phyloP scores from a whole-genome alignment of 2,797 vertebrate species.

The Trematomus bernacchii region DNA sequence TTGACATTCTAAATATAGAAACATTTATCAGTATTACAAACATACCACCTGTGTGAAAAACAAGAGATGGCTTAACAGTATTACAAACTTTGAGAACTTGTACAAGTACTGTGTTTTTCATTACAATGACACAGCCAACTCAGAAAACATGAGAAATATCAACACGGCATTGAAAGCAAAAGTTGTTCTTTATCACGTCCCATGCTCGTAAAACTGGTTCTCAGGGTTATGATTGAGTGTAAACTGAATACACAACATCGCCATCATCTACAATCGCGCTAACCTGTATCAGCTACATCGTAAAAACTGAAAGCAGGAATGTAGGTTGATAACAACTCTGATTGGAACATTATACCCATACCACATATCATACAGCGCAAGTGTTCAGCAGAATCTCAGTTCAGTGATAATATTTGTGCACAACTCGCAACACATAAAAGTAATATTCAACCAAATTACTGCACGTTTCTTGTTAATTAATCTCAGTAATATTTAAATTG shows the following conservation, averaged over 20 bases:
- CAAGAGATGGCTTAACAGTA: constrained; percentile 85
- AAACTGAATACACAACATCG: constrained; percentile 69
- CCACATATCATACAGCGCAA: constrained; percentile 68
- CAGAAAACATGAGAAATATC: constrained; percentile 79
- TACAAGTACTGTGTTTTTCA: constrained; percentile 82
- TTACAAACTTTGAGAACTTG: constrained; percentile 86
- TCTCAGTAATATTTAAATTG: constrained; percentile 46
- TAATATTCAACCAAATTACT: constrained; percentile 54
- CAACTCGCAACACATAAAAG: constrained; percentile 55
- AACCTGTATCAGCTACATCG: constrained; percentile 72
- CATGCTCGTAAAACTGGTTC: constrained; percentile 55
- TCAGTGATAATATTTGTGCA: constrained; percentile 36
- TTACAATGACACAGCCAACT: constrained; percentile 89
- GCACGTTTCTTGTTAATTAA: constrained; percentile 38
- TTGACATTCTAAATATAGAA: constrained; percentile 91
- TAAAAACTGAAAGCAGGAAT: constrained; percentile 64
- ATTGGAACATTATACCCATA: constrained; percentile 75
- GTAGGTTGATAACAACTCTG: constrained; percentile 61
- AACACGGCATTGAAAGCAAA: constrained; percentile 70
- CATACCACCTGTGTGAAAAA: constrained; percentile 87
- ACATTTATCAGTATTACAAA: constrained; percentile 90
- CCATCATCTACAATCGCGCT: constrained; percentile 73
- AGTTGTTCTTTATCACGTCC: constrained; percentile 57
- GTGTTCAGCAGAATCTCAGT: constrained; percentile 52
- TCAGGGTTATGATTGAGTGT: constrained; percentile 59